A percentile compares a stretch with the other conserved stretches of the same genome.
Conservation (phyloP, 2,797 vertebrate species). For the Furcifer pardalis region DNA sequence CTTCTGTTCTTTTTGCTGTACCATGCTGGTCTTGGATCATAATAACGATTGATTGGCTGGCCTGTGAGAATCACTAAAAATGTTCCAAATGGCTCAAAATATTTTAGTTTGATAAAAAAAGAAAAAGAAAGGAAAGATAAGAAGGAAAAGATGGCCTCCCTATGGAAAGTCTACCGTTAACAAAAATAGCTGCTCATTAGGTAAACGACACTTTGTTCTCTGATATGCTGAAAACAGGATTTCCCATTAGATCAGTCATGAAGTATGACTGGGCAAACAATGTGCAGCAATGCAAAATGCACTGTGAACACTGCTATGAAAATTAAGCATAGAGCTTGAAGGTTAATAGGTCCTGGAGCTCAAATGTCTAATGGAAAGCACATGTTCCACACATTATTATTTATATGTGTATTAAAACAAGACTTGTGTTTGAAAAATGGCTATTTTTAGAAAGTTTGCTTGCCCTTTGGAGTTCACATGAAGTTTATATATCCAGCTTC, state of each 20-base stretch:
- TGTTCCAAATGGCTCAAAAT: too few relatives aligned
- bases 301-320: background rate
- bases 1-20: too few relatives aligned
- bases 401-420: background rate
- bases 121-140: too few relatives aligned
- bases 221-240: slow-evolving; percentile 34
- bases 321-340: background rate
- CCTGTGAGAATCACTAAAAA: background rate
- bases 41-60: too few relatives aligned
- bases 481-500: slow-evolving; percentile 50
- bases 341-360: slow-evolving; percentile 9
- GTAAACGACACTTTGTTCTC: background rate
- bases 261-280: slow-evolving; percentile 17
- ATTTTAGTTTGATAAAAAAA: too few relatives aligned
- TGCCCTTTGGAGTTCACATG: slow-evolving; percentile 48
- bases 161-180: background rate
- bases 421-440: slow-evolving; percentile 25
- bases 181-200: slow-evolving; percentile 15
- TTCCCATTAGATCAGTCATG: slow-evolving; percentile 41
- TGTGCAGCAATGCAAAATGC: background rate
- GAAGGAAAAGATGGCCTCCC: background rate
- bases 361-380: slow-evolving; percentile 11
- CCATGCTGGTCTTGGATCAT: too few relatives aligned
- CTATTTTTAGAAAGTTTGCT: slow-evolving; percentile 55
- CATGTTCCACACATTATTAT: background rate